These are phyloP conservation scores for Pseudorhiza aurosa DNA, from an alignment of 30 jellyfish, hydroid and myxozoan genomes.

Conservation along the genomic window DNA sequence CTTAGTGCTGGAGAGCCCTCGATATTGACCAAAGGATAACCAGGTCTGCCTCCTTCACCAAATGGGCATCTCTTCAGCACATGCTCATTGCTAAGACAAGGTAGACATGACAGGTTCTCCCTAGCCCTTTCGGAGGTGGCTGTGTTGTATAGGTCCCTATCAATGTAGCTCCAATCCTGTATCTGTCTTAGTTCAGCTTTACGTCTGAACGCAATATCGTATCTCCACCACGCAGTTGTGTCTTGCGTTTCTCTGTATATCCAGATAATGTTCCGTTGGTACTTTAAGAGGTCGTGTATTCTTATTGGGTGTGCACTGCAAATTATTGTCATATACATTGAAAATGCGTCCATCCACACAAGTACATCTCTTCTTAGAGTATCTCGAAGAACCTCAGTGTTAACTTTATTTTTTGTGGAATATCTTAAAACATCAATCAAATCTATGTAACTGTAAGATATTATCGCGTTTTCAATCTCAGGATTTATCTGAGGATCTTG, in stretches of 20 bases:
- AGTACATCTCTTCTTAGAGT: conserved; percentile 68
- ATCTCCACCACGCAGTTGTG: conserved; percentile 92
- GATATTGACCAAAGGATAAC: conserved; percentile 15
- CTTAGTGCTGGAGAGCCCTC: conserved; percentile 37
- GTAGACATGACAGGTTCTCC: conserved; percentile 58
- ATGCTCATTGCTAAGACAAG: conserved; percentile 82
- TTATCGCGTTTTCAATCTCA: conserved; percentile 74
- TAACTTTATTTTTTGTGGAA: conserved; percentile 50
- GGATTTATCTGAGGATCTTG: conserved; percentile 75
- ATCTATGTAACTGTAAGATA: conserved; percentile 72
- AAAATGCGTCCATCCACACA: conserved; percentile 86
- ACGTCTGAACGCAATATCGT: conserved; percentile 90
- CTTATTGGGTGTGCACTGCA: conserved; percentile 89
- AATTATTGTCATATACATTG: conserved; percentile 67
- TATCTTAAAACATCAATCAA: conserved; percentile 65
- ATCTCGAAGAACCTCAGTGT: conserved; percentile 57
- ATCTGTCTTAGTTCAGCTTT: conserved; percentile 77
- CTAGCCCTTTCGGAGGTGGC: conserved; percentile 85
- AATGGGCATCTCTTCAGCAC: conserved; percentile 84
- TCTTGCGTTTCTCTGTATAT: conserved; percentile 88
- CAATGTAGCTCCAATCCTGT: conserved; percentile 87
- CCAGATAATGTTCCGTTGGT: conserved; percentile 82
- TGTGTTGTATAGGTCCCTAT: conserved; percentile 72
- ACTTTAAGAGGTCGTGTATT: conserved; percentile 63
- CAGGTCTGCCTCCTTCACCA: conserved; percentile 43